Percentiles rank a stretch among this genome's conserved stretches.
Conservation (phyloP, 2,113 vertebrate genomes). For the Solenodon paradoxus region DNA sequence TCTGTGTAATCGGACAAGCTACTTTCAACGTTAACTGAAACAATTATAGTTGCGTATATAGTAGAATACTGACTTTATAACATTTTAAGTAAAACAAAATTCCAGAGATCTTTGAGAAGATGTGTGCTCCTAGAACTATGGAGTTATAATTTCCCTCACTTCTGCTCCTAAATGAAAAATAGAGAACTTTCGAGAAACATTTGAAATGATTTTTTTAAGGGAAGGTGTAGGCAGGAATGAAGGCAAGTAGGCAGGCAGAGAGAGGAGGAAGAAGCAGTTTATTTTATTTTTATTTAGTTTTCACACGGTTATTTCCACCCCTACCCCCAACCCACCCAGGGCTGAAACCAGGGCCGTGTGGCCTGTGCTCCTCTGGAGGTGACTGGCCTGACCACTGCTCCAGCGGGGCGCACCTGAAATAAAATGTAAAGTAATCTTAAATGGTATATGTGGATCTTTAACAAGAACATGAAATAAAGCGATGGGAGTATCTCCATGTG, state of each 20-base stretch:
- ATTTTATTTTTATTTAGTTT: too few species aligned
- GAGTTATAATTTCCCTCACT: background rate
- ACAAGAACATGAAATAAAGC: background rate
- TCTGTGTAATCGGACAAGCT: background rate
- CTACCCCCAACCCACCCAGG: too few species aligned
- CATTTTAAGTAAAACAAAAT: background rate
- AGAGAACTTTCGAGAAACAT: background rate
- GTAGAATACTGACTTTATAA: background rate
- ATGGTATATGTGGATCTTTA: background rate
- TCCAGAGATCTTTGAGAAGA: background rate
- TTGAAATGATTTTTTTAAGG: too few species aligned
- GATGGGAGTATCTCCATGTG: background rate
- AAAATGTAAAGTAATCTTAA: background rate
- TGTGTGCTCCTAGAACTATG: background rate
- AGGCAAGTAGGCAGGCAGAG: too few species aligned
- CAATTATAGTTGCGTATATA: background rate
- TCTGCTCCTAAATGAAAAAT: background rate
- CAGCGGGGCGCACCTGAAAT: too few species aligned
- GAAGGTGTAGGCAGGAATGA: too few species aligned
- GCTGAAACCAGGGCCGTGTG: too few species aligned
- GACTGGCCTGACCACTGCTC: too few species aligned
- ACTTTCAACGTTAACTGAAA: background rate
- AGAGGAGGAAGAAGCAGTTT: too few species aligned
- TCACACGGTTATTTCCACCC: too few species aligned
- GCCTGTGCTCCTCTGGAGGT: too few species aligned